Conservation (phyloP, 2,113 vertebrate species). For the Microtus ochrogaster region DNA sequence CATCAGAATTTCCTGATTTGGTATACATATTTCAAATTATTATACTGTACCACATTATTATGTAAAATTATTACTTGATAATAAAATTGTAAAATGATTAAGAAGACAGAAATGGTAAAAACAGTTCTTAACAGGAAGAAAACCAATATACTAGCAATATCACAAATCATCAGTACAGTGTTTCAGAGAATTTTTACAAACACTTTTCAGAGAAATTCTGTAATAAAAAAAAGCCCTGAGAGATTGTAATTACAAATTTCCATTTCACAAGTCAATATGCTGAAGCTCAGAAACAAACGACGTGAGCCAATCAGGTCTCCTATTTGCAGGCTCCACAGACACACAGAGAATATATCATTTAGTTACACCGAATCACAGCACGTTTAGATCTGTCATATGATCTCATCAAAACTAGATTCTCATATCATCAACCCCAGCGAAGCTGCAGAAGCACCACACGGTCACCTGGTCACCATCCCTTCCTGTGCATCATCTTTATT, state of each 20-base stretch:
- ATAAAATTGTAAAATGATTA: background rate
- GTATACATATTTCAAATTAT: background rate
- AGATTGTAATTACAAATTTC: background rate
- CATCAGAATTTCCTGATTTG: background rate
- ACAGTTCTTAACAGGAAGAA: background rate
- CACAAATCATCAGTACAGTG: background rate
- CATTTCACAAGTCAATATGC: background rate
- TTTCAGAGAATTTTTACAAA: background rate
- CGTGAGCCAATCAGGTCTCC: background rate
- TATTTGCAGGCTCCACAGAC: background rate
- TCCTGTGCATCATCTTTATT: background rate
- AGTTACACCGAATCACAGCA: background rate
- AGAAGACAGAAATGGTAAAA: background rate
- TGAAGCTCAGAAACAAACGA: conserved; percentile 6
- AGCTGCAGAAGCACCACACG: background rate
- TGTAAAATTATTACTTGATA: background rate
- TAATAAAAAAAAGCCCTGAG: background rate
- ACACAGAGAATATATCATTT: background rate
- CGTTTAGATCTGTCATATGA: background rate
- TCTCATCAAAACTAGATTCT: background rate
- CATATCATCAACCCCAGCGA: background rate
- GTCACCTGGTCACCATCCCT: background rate
- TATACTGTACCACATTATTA: background rate
- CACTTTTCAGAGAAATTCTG: background rate
- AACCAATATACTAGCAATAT: background rate